These are phyloP conservation scores for Antidorcas marsupialis DNA, from an alignment of 2,113 vertebrate genomes.

Conservation along the genomic window DNA sequence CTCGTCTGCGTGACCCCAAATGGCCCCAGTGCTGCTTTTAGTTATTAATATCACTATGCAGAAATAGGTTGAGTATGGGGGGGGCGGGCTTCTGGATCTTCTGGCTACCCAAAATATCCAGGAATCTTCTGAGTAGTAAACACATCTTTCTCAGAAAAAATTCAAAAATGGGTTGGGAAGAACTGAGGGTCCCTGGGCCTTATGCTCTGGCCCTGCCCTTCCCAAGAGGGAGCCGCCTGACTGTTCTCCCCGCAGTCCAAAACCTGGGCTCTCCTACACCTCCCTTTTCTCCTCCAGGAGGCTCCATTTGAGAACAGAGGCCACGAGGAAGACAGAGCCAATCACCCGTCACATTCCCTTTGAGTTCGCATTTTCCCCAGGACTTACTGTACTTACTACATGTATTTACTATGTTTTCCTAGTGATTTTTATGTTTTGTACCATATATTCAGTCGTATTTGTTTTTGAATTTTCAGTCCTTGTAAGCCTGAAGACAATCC, in stretches of 20 bases:
- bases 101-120: background rate
- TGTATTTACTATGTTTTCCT: background rate
- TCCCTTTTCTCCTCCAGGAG: background rate
- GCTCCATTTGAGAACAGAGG: background rate
- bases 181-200: background rate
- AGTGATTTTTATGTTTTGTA: background rate
- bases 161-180: background rate
- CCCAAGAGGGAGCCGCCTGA: background rate
- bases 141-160: background rate
- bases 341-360: background rate
- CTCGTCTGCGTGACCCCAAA: no score
- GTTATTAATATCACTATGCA: no score
- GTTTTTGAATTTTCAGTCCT: background rate
- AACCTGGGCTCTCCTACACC: background rate
- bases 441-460: background rate
- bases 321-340: background rate
- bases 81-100: background rate
- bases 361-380: background rate
- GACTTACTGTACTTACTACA: background rate
- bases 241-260: rapidly evolving
- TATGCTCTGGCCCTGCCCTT: background rate
- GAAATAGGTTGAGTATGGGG: background rate
- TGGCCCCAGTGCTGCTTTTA: background rate
- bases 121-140: background rate
- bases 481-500: background rate